phyloP scores from a whole-genome alignment of 2,797 vertebrate genomes.

The Ceryle rudis region DNA sequence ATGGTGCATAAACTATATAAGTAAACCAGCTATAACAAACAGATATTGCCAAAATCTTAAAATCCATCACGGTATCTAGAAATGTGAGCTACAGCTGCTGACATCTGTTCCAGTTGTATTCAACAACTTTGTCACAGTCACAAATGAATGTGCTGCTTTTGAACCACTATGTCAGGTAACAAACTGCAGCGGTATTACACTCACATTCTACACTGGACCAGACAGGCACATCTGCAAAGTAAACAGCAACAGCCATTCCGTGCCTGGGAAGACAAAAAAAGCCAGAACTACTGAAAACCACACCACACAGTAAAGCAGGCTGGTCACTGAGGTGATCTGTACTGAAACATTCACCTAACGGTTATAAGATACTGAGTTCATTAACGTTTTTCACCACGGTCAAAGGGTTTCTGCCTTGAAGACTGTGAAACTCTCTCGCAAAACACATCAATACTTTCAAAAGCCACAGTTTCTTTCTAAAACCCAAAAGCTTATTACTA shows the following conservation, averaged over 20 bases:
- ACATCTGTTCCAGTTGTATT: rapidly evolving
- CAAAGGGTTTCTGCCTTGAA: not conserved
- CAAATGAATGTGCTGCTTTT: rapidly evolving
- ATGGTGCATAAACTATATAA: not conserved
- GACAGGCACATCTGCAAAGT: not conserved
- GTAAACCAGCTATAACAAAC: not conserved
- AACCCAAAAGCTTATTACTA: not conserved
- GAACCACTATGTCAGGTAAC: rapidly evolving
- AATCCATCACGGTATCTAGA: rapidly evolving
- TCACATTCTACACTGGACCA: not conserved
- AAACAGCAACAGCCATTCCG: rapidly evolving
- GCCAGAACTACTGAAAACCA: not conserved
- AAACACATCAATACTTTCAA: not conserved
- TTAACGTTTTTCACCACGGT: not conserved
- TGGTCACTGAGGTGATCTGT: not conserved
- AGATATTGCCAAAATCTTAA: not conserved
- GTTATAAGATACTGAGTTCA: not conserved
- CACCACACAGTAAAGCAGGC: not conserved
- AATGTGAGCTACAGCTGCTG: not conserved
- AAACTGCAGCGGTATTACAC: not conserved
- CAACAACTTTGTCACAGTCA: not conserved
- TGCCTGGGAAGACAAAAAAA: not conserved
- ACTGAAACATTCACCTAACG: not conserved
- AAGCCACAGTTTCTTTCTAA: not conserved
- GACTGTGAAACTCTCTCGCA: rapidly evolving